These are phyloP conservation scores for Leptinotarsa lineolata DNA, from an alignment of 1,140 invertebrate species.

Conservation along the genomic window DNA sequence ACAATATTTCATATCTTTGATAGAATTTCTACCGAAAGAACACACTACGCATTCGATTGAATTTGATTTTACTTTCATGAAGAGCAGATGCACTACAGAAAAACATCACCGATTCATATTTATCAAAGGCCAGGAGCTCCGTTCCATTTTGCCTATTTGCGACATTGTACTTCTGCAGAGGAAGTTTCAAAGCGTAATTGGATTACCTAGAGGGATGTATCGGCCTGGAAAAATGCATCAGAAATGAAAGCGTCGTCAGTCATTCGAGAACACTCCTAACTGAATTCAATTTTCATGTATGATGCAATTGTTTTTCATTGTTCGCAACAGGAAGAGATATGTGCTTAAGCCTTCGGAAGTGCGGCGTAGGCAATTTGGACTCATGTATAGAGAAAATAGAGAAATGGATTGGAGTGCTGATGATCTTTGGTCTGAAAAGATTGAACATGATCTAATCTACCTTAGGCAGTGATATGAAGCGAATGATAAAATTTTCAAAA, in stretches of 20 bases:
- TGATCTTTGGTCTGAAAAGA: no score
- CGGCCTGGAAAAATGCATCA: slow-evolving; percentile 20
- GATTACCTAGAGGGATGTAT: slow-evolving; percentile 15
- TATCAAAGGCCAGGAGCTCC: slow-evolving; percentile 1
- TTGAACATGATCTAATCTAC: no score
- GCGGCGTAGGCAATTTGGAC: background rate
- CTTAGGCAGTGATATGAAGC: no score
- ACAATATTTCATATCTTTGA: background rate
- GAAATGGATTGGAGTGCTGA: no score
- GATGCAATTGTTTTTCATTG: slow-evolving; percentile 16
- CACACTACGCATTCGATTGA: background rate
- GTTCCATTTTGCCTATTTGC: background rate
- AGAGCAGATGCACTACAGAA: background rate
- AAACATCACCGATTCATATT: background rate
- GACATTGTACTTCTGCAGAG: slow-evolving; percentile 10
- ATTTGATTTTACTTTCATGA: background rate
- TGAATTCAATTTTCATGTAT: slow-evolving; percentile 18
- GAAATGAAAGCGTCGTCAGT: slow-evolving; percentile 14
- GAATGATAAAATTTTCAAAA: no score
- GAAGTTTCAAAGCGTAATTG: slow-evolving; percentile 8
- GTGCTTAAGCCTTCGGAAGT: background rate
- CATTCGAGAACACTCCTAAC: slow-evolving; percentile 10
- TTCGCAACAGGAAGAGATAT: background rate
- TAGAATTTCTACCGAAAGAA: background rate
- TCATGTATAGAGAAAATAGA: no score